A percentile compares a stretch with the other conserved stretches of the same genome.
Conservation (phyloP, 2,888 invertebrate genomes). For the Laspeyria flexula region DNA sequence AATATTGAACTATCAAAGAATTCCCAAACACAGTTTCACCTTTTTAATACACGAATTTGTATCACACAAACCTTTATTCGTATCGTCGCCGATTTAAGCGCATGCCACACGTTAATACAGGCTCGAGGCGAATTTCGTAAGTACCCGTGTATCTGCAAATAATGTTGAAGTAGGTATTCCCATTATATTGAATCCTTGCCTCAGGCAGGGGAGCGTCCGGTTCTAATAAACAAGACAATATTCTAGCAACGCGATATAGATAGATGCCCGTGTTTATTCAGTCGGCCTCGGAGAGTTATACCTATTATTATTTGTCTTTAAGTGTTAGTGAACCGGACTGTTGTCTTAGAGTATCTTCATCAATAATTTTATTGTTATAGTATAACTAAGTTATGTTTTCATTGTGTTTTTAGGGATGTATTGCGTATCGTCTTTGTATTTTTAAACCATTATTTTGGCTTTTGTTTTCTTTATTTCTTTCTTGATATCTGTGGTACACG, state of each 20-base stretch:
- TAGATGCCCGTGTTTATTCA: constrained; percentile 66
- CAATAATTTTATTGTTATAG: constrained; percentile 26
- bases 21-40: constrained; percentile 45
- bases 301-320: constrained; percentile 52
- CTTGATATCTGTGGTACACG: too few relatives aligned
- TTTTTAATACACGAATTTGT: constrained; percentile 45
- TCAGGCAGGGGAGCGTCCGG: constrained; percentile 74
- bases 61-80: constrained; percentile 51
- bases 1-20: constrained; percentile 46
- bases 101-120: constrained; percentile 70
- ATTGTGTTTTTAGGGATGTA: background rate
- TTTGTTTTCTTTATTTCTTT: too few relatives aligned
- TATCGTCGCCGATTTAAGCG: constrained; percentile 71
- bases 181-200: constrained; percentile 85
- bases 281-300: constrained; percentile 49
- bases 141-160: constrained; percentile 82
- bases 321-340: constrained; percentile 50
- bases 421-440: background rate
- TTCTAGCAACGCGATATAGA: constrained; percentile 59
- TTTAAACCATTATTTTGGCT: background rate
- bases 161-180: constrained; percentile 81
- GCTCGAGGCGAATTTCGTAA: constrained; percentile 73
- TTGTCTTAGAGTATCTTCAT: constrained; percentile 44
- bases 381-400: background rate
- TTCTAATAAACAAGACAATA: constrained; percentile 83